Evolutionary conservation across 2,888 invertebrate genomes (phyloP), one percentile per base, ranked within the genome.

Genomic region (Cyrtodaria siliqua): DNA sequence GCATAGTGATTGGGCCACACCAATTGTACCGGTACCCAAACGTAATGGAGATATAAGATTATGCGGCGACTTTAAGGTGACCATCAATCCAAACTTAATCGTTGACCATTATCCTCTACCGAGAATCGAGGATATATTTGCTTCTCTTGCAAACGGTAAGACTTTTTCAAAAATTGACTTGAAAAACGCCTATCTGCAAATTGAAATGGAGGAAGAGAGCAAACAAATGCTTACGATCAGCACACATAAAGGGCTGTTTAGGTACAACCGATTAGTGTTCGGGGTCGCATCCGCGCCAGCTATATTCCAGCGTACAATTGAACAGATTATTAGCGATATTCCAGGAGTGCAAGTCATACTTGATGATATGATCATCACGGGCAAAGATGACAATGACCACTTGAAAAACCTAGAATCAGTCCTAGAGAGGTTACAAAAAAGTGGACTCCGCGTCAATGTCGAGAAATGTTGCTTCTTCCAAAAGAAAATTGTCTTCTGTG

Each of bases 71-170:
- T 86, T 74, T 50, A 83, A 83, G 16, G 83, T 84, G 1, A 83
- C 86, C 0, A 38, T 87, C 1, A 87, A 87, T 57, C 85, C 72
- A 12, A 71, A 78, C 18, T 42, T 91, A 29, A 85, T 42, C n/a
- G 77, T 87, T n/a, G 87, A 89, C n/a, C 84, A 88, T 44, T 79
- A 86, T 64, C 82, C 75, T 61, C 60, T 89, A 47, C 83, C 79
- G 70, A 86, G 47, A 69, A 67, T 69, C 64, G 72, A 82, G 47
- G 82, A 64, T 84, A 64, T 85, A 91, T 84, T 83, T 44, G 66
- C 77, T 0, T 52, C 55, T 3, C 20, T 84, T 2, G 9, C 53
- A 0, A 72, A 71, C 12, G 77, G 79, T 27, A 60, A 40, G n/a
- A 55, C 47, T 87, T 79, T 57, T n/a, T 60, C 79, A 0, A 86